Base-by-base conservation (phyloP, 2,888 invertebrate species). In the Ypsolopha scabrella region DNA sequence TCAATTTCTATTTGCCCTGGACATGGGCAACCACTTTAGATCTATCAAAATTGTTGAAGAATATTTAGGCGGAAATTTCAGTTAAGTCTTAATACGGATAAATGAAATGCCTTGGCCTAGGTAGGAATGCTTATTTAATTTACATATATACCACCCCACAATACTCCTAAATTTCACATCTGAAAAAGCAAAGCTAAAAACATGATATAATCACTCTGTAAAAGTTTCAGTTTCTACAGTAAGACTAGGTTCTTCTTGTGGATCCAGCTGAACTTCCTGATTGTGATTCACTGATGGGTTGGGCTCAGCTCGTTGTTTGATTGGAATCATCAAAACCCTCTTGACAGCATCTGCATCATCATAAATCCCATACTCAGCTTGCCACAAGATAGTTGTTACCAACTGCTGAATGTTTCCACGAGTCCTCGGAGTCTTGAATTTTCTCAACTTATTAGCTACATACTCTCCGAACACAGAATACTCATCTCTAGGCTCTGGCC, bases 321-420 rank as follows among this genome's bases (percentile, higher is more conserved):
- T 36, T 1, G 47, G 43, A n/a, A 43, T 37, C 63, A 80, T 61
- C 0, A 83, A 59, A 0, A 86, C 70, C 53, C 75, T 57, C 55
- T 79, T 83, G 0, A 86, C 80, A 0, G 81, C 65, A 1, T 81
- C 82, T 7, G 82, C 74, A 60, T 65, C 71, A 51, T 83, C 80
- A 59, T 80, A 86, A 10, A 78, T 54, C 0, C 85, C 85, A 60
- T 81, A 83, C 51, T 86, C 85, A 0, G 83, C 81, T 57, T 85
- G 85, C 85, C 85, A 86, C 14, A 86, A 55, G 57, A 85, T 74
- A 3, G 85, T 86, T 33, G 85, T 79, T 0, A 86, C 80, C 13
- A 86, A 57, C 52, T 86, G 85, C 54, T 86, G 85, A 4, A 86
- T 63, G 54, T 86, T 86, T 0, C 81, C 78, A 33, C 74, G 59